These are phyloP conservation scores for Fukomys damarensis DNA, from an alignment of 2,113 vertebrate species.

Conservation along the genomic window DNA sequence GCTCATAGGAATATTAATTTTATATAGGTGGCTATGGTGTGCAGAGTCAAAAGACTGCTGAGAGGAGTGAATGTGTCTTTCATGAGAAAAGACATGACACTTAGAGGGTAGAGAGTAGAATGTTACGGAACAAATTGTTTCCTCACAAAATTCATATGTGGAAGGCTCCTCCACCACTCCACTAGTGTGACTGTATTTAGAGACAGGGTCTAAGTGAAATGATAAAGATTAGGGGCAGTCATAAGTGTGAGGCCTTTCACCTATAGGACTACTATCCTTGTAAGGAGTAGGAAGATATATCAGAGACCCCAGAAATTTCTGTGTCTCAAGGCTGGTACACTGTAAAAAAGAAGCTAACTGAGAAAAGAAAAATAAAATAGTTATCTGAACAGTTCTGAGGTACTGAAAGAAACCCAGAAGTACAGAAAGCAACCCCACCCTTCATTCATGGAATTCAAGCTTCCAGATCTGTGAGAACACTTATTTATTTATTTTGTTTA, in stretches of 20 bases:
- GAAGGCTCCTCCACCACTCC: not conserved
- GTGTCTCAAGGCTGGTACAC: not conserved
- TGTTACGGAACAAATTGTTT: not conserved
- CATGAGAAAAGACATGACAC: not conserved
- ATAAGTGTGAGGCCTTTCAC: not conserved
- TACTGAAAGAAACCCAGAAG: too few species aligned
- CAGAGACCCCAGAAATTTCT: too few species aligned
- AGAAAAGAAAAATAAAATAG: not conserved
- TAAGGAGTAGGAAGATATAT: not conserved
- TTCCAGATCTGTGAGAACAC: not conserved
- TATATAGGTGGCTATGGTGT: not conserved
- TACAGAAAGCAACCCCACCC: not conserved
- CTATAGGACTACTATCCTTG: rapidly evolving
- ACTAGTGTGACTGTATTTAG: not conserved
- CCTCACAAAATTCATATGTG: not conserved
- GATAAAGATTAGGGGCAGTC: too few species aligned
- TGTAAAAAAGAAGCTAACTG: not conserved
- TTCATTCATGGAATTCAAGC: not conserved
- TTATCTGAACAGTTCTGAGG: not conserved
- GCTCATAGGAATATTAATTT: not conserved
- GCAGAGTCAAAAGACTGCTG: rapidly evolving
- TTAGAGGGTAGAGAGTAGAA: not conserved
- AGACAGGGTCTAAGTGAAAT: not conserved
- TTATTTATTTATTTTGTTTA: not conserved
- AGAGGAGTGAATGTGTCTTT: not conserved